These are phyloP conservation scores for Drosophila paramelanica DNA, from an alignment of 2,888 invertebrate genomes.

Conservation along the genomic window DNA sequence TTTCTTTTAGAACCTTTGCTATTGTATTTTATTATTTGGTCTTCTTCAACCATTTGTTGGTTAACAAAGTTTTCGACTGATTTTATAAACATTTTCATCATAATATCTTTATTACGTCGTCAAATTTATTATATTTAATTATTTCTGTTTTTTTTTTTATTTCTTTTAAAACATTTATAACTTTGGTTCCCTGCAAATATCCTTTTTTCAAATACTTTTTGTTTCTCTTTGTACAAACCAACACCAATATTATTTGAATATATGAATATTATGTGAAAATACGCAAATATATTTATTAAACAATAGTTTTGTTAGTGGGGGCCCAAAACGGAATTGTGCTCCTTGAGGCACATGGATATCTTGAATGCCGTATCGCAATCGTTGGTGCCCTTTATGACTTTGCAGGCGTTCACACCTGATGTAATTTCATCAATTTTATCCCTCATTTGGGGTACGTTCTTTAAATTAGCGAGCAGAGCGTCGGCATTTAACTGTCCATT, in stretches of 20 bases:
- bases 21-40: too few relatives aligned
- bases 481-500: conserved; percentile 72
- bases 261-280: conserved; percentile 8
- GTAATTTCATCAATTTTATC: conserved; percentile 63
- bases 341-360: conserved; percentile 75
- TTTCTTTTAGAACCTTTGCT: too few relatives aligned
- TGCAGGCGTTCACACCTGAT: conserved; percentile 72
- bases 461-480: conserved; percentile 48
- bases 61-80: too few relatives aligned
- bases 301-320: conserved; percentile 27
- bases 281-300: conserved; percentile 35
- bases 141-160: too few relatives aligned
- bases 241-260: conserved; percentile 18
- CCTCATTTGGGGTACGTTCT: conserved; percentile 58
- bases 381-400: conserved; percentile 69
- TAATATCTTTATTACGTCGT: too few relatives aligned
- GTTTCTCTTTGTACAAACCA: not conserved
- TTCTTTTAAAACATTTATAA: not conserved
- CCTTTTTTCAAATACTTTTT: not conserved
- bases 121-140: too few relatives aligned
- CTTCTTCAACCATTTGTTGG: too few relatives aligned
- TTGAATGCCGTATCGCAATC: conserved; percentile 81
- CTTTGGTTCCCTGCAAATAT: not conserved
- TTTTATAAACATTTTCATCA: too few relatives aligned
- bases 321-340: conserved; percentile 53